Percentiles rank a stretch among this genome's conserved stretches.
Evolutionary conservation across 2,113 vertebrate genomes (phyloP).

Genomic region (Cyprinodon variegatus): DNA sequence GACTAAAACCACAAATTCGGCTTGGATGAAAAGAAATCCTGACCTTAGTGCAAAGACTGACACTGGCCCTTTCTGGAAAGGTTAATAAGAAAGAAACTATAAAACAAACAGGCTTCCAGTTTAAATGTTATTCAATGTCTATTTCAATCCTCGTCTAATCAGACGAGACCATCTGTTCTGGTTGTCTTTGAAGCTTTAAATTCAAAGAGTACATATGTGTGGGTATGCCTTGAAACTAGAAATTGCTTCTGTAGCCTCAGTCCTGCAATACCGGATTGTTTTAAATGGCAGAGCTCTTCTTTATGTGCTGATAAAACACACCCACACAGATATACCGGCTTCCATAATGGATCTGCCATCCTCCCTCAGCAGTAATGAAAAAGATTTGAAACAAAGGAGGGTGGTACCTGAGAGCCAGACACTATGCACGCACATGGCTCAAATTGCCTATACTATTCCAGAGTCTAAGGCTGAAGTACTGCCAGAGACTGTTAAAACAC

Average conservation of each 20-base stretch:
- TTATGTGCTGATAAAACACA: conserved; percentile 75
- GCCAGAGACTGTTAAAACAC: conserved; percentile 76
- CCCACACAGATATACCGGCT: conserved; percentile 73
- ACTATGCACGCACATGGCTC: conserved; percentile 78
- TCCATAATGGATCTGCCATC: conserved; percentile 76
- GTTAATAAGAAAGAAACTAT: conserved; percentile 7
- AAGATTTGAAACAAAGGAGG: conserved; percentile 79
- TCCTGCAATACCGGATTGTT: conserved; percentile 34
- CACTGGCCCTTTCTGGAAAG: neutral
- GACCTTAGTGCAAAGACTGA: conserved; percentile 1
- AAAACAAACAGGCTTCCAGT: conserved; percentile 8
- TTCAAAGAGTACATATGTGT: conserved; percentile 35
- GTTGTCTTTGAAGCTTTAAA: conserved; percentile 38
- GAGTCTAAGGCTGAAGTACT: conserved; percentile 69
- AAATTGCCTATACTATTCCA: conserved; percentile 71
- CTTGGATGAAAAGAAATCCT: neutral
- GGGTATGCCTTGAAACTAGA: conserved; percentile 13
- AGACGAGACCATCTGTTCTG: conserved; percentile 13
- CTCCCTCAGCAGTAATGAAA: conserved; percentile 80
- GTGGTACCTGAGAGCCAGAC: conserved; percentile 78
- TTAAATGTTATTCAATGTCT: conserved; percentile 18
- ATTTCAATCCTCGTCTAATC: conserved; percentile 18
- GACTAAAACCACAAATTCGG: neutral
- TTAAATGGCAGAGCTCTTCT: conserved; percentile 67
- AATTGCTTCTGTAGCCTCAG: conserved; percentile 21